phyloP scores from a whole-genome alignment of 1,140 invertebrate species.

The Colletes latitarsis region DNA sequence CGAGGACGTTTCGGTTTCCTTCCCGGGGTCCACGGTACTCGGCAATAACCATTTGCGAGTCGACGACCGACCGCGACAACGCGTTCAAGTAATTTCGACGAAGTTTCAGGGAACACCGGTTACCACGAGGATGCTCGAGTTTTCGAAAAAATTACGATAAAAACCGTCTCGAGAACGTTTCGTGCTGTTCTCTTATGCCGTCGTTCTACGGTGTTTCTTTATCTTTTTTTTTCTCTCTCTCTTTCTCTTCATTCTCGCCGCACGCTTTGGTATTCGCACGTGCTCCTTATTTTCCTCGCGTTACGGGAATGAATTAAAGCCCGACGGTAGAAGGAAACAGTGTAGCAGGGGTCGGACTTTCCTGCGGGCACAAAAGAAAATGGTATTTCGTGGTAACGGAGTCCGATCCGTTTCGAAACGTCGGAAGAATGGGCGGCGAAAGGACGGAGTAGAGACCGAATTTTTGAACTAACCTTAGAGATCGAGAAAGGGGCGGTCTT shows the following conservation, averaged over 20 bases:
- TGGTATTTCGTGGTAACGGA: neutral
- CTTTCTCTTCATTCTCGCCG: neutral
- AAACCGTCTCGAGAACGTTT: slow-evolving; percentile 33
- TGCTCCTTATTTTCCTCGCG: slow-evolving; percentile 26
- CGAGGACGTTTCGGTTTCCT: neutral
- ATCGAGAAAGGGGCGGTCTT: neutral
- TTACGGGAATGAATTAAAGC: slow-evolving; percentile 56
- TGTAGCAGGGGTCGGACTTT: neutral
- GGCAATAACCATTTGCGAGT: slow-evolving; percentile 55
- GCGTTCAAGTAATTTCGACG: slow-evolving; percentile 45
- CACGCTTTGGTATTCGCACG: slow-evolving; percentile 10
- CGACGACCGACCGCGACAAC: slow-evolving; percentile 10
- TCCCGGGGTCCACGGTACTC: neutral
- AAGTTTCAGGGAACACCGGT: slow-evolving; percentile 43
- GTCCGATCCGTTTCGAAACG: neutral
- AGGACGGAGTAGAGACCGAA: neutral
- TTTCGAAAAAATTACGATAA: slow-evolving; percentile 41
- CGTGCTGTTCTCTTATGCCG: slow-evolving; percentile 22
- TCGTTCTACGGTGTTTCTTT: neutral
- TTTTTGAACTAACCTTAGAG: neutral
- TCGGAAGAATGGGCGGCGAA: neutral
- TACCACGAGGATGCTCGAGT: slow-evolving; percentile 30
- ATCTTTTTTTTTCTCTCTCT: neutral
- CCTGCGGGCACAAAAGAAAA: neutral
- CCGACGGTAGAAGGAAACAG: neutral